Conservation (phyloP, 2,888 invertebrate species). For the Dendrolimus pini region DNA sequence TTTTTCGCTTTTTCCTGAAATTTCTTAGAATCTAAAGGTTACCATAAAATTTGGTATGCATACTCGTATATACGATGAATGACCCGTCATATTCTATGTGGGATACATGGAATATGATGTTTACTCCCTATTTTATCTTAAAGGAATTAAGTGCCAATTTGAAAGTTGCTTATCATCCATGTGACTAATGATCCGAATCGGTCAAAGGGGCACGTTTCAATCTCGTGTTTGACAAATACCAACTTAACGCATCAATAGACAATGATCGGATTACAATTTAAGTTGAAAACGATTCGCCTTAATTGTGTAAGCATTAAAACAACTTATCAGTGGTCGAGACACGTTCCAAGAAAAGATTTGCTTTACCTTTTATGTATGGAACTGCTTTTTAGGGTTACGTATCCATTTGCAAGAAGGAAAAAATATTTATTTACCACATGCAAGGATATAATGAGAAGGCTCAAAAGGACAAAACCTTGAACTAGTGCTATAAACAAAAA, state of each 20-base stretch:
- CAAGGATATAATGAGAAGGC: too few relatives aligned
- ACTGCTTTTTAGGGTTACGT: conserved; percentile 30
- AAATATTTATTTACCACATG: too few relatives aligned
- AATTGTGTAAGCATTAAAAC: conserved; percentile 11
- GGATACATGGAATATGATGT: too few relatives aligned
- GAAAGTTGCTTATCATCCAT: background rate
- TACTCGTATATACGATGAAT: too few relatives aligned
- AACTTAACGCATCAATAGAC: conserved; percentile 9
- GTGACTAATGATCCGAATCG: conserved; percentile 7
- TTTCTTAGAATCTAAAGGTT: too few relatives aligned
- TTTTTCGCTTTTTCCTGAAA: too few relatives aligned
- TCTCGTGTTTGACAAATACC: conserved; percentile 4
- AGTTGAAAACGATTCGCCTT: background rate
- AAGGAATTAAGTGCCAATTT: background rate
- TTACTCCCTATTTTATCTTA: background rate
- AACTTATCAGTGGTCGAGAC: conserved; percentile 10
- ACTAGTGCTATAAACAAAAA: too few relatives aligned
- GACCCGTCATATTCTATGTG: too few relatives aligned
- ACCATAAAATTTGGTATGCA: too few relatives aligned
- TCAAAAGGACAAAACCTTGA: too few relatives aligned
- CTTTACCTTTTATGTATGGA: conserved; percentile 46
- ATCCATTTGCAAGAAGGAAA: too few relatives aligned
- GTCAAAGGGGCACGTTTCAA: conserved; percentile 8
- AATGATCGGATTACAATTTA: conserved; percentile 5
- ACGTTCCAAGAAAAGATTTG: conserved; percentile 48